Evolutionary conservation across 2,113 vertebrate species (phyloP), one percentile per base, ranked within the genome.

Genomic region (Peromyscus polionotus): DNA sequence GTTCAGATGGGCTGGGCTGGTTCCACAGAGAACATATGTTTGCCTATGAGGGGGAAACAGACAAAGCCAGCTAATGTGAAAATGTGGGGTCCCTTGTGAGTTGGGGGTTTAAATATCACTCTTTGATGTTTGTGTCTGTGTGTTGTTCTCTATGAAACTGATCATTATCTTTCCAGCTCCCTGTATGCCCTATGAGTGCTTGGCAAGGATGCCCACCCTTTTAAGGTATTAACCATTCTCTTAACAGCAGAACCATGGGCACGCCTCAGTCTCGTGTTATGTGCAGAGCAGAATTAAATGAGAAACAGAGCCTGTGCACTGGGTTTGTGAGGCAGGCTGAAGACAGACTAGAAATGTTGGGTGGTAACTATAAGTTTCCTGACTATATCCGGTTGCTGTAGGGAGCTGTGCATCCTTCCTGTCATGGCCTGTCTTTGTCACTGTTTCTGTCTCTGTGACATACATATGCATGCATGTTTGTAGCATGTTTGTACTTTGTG

Each of bases 21-120:
- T 80, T 98, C 88, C 96, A 95, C 51, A 26, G 87, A 94, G 96
- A 95, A 94, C 96, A 98, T 95, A 97, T 97, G 97, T 86, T 97
- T 95, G 93, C 76, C 8, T 70, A 48, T 95, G 95, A 95, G 42
- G 48, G 48, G 63, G 87, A 95, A 96, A 87, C 88, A 97, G 97
- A 96, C 94, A 90, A 90, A 92, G 81, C 67, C 81, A 57, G 86
- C 85, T 95, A 93, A 95, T 86, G 81, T 94, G 96, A 86, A 96
- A 94, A 92, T 0, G 6, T 68, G 72, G 57, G 72, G 73, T 95
- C 95, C 88, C 77, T 96, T 73, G 92, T 86, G 92, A 85, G n/a
- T 59, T 75, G 48, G 90, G 59, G 73, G 88, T 75, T 97, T 97
- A 94, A 97, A 95, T 95, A 95, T 57, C 90, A 89, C 85, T 96